Conservation (phyloP, 37 sponge, comb jelly and placozoan species). For the Chondrosia reniformis region DNA sequence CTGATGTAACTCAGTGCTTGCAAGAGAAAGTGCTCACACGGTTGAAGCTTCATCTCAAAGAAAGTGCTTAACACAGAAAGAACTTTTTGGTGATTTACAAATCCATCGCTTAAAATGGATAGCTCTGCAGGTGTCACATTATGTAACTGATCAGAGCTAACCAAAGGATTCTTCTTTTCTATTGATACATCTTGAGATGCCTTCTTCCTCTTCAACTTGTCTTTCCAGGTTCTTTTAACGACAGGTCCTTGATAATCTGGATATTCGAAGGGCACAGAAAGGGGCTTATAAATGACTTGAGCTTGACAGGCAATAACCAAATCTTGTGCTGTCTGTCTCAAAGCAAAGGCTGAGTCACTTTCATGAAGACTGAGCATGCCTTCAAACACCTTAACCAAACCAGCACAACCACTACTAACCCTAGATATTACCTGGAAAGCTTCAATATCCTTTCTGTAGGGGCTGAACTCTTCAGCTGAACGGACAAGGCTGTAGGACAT, state of each 20-base stretch:
- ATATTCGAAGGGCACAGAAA: too few relatives aligned
- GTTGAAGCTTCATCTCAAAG: background rate
- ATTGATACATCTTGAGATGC: background rate
- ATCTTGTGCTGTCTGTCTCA: background rate
- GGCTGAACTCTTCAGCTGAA: background rate
- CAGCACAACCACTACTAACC: background rate
- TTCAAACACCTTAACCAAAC: slow-evolving; percentile 14
- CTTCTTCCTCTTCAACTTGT: background rate
- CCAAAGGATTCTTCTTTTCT: background rate
- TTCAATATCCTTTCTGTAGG: slow-evolving; percentile 7
- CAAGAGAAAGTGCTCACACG: background rate
- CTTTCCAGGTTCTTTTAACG: background rate
- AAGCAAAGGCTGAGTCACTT: background rate
- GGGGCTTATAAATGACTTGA: background rate
- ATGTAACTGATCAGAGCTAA: background rate
- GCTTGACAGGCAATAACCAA: too few relatives aligned
- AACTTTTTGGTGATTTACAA: background rate
- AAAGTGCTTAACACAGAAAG: background rate
- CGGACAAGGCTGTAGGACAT: slow-evolving; percentile 13
- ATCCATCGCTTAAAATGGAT: background rate
- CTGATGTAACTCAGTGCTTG: background rate
- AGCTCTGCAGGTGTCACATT: background rate
- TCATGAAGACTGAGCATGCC: background rate
- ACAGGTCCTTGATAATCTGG: background rate
- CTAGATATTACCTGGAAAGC: background rate